phyloP scores from a whole-genome alignment of 2,113 vertebrate species.

The Potamarius usumacintae region DNA sequence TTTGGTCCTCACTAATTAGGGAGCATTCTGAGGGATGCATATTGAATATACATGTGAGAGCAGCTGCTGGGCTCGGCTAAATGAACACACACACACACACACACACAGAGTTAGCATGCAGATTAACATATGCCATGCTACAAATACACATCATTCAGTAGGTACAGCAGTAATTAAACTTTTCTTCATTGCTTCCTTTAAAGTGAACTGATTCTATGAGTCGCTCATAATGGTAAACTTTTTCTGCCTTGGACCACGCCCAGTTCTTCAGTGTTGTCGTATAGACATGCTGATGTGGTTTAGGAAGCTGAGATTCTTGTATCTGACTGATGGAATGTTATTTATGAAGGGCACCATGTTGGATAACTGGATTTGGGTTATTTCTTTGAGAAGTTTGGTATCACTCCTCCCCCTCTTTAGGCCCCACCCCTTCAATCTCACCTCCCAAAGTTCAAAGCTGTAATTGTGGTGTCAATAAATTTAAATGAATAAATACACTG shows the following conservation, averaged over 20 bases:
- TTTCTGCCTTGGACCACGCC: neutral
- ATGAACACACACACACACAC: slow-evolving; percentile 32
- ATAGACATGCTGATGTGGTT: neutral
- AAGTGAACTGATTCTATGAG: neutral
- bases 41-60: slow-evolving; percentile 36
- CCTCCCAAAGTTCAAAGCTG: neutral
- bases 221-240: neutral
- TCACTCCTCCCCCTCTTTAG: neutral
- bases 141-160: neutral
- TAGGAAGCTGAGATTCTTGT: neutral
- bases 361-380: too few relatives aligned
- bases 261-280: neutral
- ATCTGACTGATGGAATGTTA: neutral
- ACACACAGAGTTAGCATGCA: slow-evolving; percentile 7
- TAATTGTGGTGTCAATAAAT: neutral
- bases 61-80: slow-evolving; percentile 27
- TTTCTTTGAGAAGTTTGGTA: neutral
- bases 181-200: neutral
- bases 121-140: slow-evolving; percentile 13
- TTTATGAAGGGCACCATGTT: neutral
- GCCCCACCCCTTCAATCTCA: neutral
- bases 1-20: slow-evolving; percentile 38
- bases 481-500: neutral
- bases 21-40: slow-evolving; percentile 39
- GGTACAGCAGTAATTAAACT: neutral